Percentiles rank a stretch among this genome's conserved stretches.
Evolutionary conservation across 1,140 invertebrate species (phyloP).

Genomic region (Caenorhabditis inopinata): DNA sequence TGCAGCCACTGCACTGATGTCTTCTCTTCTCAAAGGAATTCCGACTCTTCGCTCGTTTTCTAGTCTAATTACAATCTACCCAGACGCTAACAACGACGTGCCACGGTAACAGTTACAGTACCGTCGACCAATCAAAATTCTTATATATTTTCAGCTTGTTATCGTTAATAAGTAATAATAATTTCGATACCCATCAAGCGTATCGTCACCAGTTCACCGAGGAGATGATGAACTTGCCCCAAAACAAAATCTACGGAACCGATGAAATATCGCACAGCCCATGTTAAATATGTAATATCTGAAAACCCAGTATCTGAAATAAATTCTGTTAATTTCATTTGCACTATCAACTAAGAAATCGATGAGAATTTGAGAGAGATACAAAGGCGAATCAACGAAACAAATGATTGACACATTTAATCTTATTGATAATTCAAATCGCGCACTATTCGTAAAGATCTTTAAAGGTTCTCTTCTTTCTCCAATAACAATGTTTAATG

Average conservation of each 20-base stretch:
- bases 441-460: too few species aligned
- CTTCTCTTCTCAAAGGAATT: neutral
- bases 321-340: too few species aligned
- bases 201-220: slow-evolving; percentile 7
- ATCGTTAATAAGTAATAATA: slow-evolving; percentile 21
- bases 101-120: slow-evolving; percentile 2
- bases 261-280: slow-evolving; percentile 7
- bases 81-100: slow-evolving; percentile 13
- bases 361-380: too few species aligned
- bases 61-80: slow-evolving; percentile 22
- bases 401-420: too few species aligned
- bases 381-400: too few species aligned
- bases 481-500: too few species aligned
- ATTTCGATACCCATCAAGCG: neutral
- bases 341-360: too few species aligned
- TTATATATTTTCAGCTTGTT: slow-evolving; percentile 10
- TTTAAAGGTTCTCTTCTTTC: too few species aligned
- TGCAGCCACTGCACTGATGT: neutral
- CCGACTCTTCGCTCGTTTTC: neutral
- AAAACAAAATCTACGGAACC: slow-evolving; percentile 18
- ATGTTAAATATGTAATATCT: neutral
- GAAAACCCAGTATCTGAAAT: too few species aligned
- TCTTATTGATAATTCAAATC: too few species aligned
- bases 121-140: neutral
- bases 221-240: slow-evolving; percentile 3